A percentile compares a stretch with the other conserved stretches of the same genome.
These are phyloP conservation scores for Podocnemis expansa DNA, from an alignment of 2,113 vertebrate genomes.

Conservation along the genomic window DNA sequence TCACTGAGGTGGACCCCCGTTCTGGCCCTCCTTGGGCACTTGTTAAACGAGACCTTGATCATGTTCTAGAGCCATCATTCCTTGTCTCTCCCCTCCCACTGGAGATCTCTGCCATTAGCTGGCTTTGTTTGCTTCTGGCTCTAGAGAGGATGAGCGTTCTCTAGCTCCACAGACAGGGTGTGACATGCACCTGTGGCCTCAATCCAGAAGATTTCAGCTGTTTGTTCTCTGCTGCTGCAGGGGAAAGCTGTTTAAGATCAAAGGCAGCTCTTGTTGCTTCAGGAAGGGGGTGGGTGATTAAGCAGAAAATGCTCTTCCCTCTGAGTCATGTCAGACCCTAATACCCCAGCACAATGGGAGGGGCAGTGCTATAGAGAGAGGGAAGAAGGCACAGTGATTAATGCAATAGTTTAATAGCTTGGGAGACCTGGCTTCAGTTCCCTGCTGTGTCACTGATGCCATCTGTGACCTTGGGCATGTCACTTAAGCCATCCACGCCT, in stretches of 20 bases:
- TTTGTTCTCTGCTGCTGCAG: background rate
- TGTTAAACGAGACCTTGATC: background rate
- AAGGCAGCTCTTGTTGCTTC: background rate
- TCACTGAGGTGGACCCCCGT: background rate
- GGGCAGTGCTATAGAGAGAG: background rate
- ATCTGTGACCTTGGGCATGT: background rate
- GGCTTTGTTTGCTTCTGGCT: fast-evolving
- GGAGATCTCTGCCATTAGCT: background rate
- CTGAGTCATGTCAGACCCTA: background rate
- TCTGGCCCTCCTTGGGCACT: background rate
- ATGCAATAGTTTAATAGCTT: background rate
- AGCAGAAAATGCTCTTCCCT: background rate
- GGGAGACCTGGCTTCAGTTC: background rate
- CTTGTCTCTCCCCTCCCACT: background rate
- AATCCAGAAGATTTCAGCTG: background rate
- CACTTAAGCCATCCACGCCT: background rate
- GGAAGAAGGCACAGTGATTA: background rate
- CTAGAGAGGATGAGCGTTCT: background rate
- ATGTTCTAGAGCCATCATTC: background rate
- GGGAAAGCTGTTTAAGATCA: background rate
- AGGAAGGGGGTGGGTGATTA: background rate
- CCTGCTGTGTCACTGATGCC: background rate
- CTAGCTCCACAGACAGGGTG: background rate
- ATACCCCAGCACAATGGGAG: fast-evolving
- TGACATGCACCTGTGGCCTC: background rate